Conservation (phyloP, 2,888 invertebrate species). For the Glyphotaelius pellucidus region DNA sequence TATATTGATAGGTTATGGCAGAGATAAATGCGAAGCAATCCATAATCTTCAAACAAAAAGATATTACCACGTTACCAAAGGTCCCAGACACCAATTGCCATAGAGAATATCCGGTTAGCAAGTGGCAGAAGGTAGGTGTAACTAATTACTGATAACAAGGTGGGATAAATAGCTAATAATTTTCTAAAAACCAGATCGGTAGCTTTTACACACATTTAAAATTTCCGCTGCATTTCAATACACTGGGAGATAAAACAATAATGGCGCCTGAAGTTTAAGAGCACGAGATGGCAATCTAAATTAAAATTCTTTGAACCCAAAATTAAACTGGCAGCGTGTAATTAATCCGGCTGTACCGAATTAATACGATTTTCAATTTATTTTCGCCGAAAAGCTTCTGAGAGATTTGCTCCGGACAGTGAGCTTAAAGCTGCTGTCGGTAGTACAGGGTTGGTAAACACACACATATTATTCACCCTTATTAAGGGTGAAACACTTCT, state of each 20-base stretch:
- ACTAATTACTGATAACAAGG: constrained; percentile 2
- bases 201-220: background rate
- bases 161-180: background rate
- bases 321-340: constrained; percentile 22
- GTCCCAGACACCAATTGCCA: background rate
- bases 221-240: background rate
- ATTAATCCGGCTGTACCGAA: constrained; percentile 30
- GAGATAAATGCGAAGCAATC: background rate
- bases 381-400: constrained; percentile 29
- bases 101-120: background rate
- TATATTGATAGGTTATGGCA: constrained; percentile 2
- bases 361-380: constrained; percentile 28
- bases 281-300: background rate
- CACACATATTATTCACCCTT: too few relatives aligned
- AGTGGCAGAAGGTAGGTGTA: background rate
- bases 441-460: background rate
- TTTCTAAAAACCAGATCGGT: background rate
- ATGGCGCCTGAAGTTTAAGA: background rate
- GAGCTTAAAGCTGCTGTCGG: background rate
- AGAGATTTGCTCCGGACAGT: constrained; percentile 31
- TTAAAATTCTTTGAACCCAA: background rate
- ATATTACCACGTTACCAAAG: background rate
- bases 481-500: background rate
- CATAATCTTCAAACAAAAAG: background rate
- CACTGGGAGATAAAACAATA: background rate